Base-by-base conservation (phyloP, 2,797 vertebrate genomes). In the Sarcoramphus papa region DNA sequence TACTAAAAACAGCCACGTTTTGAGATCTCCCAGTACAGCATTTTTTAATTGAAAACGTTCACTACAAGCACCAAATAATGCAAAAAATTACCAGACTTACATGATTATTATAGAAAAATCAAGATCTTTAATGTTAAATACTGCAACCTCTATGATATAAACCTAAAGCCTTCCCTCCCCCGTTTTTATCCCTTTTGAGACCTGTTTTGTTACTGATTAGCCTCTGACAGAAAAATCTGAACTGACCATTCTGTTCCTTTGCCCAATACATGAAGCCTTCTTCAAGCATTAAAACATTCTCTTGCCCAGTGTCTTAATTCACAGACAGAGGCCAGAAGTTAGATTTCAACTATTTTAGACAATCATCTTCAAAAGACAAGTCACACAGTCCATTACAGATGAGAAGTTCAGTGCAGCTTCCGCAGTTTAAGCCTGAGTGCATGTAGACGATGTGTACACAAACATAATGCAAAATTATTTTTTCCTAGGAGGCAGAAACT, bases 361-460 rank as follows among this genome's bases (percentile, higher is more conserved):
- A 65, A 47, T 5, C 12, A 6, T 9, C 30, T 56, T 33, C 53
- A 65, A 48, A 60, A 74, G 13, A 51, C 22, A 28, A n/a, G 31
- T 25, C 43, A 69, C 9, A 18, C 12, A 20, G 20, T 9, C 13
- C 9, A 3, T 35, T 19, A 47, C 6, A 40, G 11, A 24, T 7
- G 3, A 78, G 37, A 74, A 51, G 31, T 3, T 65, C 25, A 17
- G 6, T 1, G 11, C 72, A 30, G 28, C 14, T 40, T 53, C 28
- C 16, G 12, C 79, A 57, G 0, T 30, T 37, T 15, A 72, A 57
- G 51, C 35, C 6, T 1, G 10, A 33, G 13, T 5, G 8, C 0
- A 3, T 2, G 5, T 6, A 51, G 17, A 47, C 0, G 0, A 16
- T 3, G 8, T 0, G 9, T 5, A 41, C 14, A 22, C 14, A 43